Evolutionary conservation across 2,113 vertebrate genomes (phyloP).

Genomic region (Scomber scombrus): DNA sequence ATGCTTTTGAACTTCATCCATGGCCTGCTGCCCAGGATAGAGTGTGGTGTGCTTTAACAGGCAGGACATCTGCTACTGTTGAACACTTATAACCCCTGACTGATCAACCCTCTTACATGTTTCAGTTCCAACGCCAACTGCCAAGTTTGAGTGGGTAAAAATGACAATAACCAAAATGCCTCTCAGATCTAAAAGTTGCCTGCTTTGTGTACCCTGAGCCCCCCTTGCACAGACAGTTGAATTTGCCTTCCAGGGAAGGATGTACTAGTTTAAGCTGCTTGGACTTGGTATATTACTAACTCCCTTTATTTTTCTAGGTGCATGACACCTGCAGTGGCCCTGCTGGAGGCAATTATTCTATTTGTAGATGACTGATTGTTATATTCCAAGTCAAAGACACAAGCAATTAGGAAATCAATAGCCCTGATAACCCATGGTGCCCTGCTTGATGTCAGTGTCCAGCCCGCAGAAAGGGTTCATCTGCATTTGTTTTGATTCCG

Average conservation of each 20-base stretch:
- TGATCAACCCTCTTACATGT: background rate
- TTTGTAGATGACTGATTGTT: constrained; percentile 14
- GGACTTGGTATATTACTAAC: background rate
- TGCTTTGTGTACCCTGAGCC: background rate
- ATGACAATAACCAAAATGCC: background rate
- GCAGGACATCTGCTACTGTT: background rate
- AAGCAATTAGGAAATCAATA: background rate
- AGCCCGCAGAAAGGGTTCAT: background rate
- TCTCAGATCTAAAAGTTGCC: background rate
- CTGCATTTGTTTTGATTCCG: background rate
- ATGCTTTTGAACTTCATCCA: background rate
- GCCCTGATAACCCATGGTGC: background rate
- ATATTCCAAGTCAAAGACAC: background rate
- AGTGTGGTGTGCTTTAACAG: background rate
- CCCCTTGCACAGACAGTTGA: background rate
- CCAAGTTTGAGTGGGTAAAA: background rate
- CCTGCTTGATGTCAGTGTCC: background rate
- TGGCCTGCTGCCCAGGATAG: background rate
- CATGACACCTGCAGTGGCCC: background rate
- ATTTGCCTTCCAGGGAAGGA: background rate
- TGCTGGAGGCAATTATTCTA: constrained; percentile 5
- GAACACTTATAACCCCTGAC: background rate
- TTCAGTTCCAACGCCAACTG: background rate
- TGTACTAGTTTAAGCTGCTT: background rate
- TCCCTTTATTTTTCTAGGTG: background rate